phyloP scores from a whole-genome alignment of 2,888 invertebrate species.

The Drosophila diplacantha region DNA sequence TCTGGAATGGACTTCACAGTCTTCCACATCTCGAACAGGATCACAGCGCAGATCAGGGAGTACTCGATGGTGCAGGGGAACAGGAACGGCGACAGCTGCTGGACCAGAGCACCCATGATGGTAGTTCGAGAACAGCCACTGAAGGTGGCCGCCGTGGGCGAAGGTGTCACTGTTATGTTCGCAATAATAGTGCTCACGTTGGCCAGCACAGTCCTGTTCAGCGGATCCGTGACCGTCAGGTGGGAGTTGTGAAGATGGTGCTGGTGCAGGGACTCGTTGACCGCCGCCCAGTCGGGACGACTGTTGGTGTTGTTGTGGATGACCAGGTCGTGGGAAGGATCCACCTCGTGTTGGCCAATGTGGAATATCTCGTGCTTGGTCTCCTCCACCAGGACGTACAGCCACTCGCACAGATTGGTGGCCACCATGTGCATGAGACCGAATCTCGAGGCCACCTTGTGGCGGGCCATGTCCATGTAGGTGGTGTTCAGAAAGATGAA shows the following conservation, averaged over 20 bases:
- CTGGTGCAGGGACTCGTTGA: slow-evolving; percentile 60
- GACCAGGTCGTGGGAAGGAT: slow-evolving; percentile 43
- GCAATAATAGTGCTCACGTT: slow-evolving; percentile 37
- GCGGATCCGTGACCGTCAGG: slow-evolving; percentile 5
- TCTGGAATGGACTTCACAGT: slow-evolving; percentile 82
- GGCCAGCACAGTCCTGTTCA: slow-evolving; percentile 27
- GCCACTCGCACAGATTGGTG: slow-evolving; percentile 95
- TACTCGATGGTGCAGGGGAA: slow-evolving; percentile 95
- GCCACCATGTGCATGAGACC: slow-evolving; percentile 95
- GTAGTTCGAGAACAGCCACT: slow-evolving; percentile 81
- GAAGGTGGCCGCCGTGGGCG: slow-evolving; percentile 38
- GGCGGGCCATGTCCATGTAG: slow-evolving; percentile 82
- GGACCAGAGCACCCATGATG: slow-evolving; percentile 85
- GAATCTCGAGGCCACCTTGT: slow-evolving; percentile 87
- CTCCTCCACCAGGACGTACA: slow-evolving; percentile 91
- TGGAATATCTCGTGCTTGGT: slow-evolving; percentile 92
- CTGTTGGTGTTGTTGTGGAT: slow-evolving; percentile 43
- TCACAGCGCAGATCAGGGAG: slow-evolving; percentile 92
- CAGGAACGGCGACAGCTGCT: slow-evolving; percentile 87
- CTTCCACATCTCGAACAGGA: slow-evolving; percentile 94
- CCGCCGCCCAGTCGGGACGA: slow-evolving; percentile 62
- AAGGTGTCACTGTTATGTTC: slow-evolving; percentile 54
- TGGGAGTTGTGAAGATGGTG: slow-evolving; percentile 13
- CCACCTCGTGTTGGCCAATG: slow-evolving; percentile 79
- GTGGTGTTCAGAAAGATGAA: slow-evolving; percentile 95